Evolutionary conservation across 2,113 vertebrate species (phyloP), one percentile per base, ranked within the genome.

Genomic region (Callipepla squamata): DNA sequence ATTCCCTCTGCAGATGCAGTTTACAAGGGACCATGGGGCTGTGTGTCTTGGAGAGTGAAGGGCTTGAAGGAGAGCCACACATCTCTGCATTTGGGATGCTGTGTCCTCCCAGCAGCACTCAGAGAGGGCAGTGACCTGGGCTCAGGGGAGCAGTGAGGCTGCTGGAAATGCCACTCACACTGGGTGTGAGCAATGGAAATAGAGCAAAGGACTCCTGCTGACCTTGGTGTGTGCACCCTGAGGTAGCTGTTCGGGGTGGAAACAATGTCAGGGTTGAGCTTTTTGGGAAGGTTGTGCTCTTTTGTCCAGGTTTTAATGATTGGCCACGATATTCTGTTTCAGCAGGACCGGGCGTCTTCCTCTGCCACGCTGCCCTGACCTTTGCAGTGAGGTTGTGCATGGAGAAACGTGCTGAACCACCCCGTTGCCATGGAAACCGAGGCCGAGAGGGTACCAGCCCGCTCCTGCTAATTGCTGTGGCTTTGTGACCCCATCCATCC

Each of bases 141-240:
- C 4, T 11, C 20, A 0, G 4, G 51, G 61, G 59, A 66, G n/a
- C 65, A 79, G 28, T 0, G 16, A 47, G 51, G 38, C 38, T 32
- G 53, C 28, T 57, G 78, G 78, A 62, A 25, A 23, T 5, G 6
- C 16, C 40, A 15, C 40, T 48, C 1, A 1, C 1, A 23, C 8
- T 50, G 5, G 11, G 44, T 1, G 8, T 19, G 5, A 50, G 63
- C 0, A 0, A 18, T 4, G 57, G 34, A n/a, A 30, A 16, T 13
- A 23, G 44, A 58, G 61, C 20, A 3, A n/a, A 59, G 51, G 59
- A 10, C 21, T 36, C 28, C 9, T 62, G 59, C 59, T 38, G 59
- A 40, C 21, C 2, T 6, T 38, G 77, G 40, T 57, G 10, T 34
- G 32, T 0, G 2, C 72, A 32, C 28, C 8, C 28, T 3, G 23